A percentile compares a stretch with the other conserved stretches of the same genome.
Evolutionary conservation across 2,888 invertebrate genomes (phyloP).

Genomic region (Gymnocheta viridis): DNA sequence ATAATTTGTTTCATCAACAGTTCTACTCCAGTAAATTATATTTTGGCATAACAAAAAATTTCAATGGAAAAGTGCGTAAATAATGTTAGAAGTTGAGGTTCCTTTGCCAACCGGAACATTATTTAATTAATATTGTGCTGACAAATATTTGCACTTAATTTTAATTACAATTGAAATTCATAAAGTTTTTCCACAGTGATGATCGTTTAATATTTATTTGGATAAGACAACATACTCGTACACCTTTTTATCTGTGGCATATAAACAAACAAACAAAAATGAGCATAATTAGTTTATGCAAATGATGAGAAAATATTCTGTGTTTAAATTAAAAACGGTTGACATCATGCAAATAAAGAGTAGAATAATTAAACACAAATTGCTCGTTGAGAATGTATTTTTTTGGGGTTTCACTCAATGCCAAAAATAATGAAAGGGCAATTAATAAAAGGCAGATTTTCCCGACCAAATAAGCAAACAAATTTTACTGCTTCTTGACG

Average conservation of each 20-base stretch:
- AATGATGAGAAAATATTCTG: neutral
- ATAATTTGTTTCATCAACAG: neutral
- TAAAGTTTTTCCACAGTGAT: neutral
- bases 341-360: too few relatives aligned
- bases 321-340: too few relatives aligned
- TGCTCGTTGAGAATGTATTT: too few relatives aligned
- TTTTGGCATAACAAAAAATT: neutral
- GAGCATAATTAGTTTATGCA: neutral
- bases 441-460: too few relatives aligned
- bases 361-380: neutral
- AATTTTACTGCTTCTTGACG: too few relatives aligned
- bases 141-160: neutral
- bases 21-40: neutral
- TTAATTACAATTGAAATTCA: neutral
- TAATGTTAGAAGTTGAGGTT: neutral
- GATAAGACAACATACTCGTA: neutral
- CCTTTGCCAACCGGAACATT: neutral
- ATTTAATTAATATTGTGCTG: neutral
- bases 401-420: too few relatives aligned
- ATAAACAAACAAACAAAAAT: neutral
- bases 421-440: too few relatives aligned
- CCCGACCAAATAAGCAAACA: too few relatives aligned
- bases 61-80: neutral
- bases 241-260: neutral
- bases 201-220: neutral